Evolutionary conservation across 2,888 invertebrate species (phyloP), one percentile per base, ranked within the genome.

Genomic region (Aspidapion aeneum): DNA sequence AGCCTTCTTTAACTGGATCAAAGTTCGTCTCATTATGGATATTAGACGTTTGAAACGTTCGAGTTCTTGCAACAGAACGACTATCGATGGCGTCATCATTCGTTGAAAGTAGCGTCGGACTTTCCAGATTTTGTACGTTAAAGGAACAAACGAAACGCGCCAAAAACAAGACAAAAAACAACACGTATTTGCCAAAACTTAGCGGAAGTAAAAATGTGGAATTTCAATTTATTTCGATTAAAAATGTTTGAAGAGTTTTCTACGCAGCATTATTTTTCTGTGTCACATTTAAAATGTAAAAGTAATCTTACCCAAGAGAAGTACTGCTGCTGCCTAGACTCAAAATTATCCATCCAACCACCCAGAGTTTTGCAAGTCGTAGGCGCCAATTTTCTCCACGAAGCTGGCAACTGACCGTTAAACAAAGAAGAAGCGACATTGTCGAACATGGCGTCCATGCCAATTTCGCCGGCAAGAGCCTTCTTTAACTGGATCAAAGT

Each of bases 391-490:
- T 84, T 84, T 18, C 90, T 84, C 96, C 96, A 96, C 67, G 87
- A 87, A 19, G 77, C 76, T 7, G 96, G 96, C 73, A 96, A 81
- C 71, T 88, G 88, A 2, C 95, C 95, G 79, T 95, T 95, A 81
- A 89, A 94, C 71, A 96, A 81, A 12, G 91, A 87, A 76, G 86
- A 86, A 0, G 93, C 87, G 21, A 96, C 89, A 77, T 90, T 91
- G 79, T 96, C 96, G 65, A 96, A 80, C 54, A 88, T 83, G 18
- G 86, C 85, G 78, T 95, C 94, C 94, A 96, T 94, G 57, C 95
- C 94, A 70, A 95, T 93, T 82, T 96, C 94, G 35, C 96, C 96
- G 1, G 91, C 90, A 62, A 96, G 82, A 0, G 95, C 96, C 85
- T 91, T 91, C 74, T 89, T 85, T 12, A 96, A 82, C 58, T 91